Conservation (phyloP, 1,140 invertebrate genomes). For the Megalopta genalis region DNA sequence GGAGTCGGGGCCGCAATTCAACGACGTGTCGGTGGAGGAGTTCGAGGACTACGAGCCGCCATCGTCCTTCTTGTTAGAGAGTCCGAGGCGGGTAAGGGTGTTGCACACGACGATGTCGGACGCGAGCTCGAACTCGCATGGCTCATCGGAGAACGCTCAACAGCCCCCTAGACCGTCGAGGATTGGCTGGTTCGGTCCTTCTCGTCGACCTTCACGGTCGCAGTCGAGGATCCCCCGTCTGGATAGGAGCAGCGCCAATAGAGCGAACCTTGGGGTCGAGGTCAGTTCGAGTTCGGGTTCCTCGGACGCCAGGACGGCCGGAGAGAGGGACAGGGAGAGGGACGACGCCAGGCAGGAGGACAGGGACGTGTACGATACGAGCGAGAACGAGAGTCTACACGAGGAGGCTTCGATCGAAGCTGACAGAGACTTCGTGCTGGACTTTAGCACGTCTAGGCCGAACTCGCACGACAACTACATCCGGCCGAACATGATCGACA, state of each 20-base stretch:
- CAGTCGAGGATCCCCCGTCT: conserved; percentile 51
- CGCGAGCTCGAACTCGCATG: conserved; percentile 56
- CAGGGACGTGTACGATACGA: conserved; percentile 41
- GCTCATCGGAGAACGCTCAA: conserved; percentile 57
- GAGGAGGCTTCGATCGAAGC: conserved; percentile 40
- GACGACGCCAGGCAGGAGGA: conserved; percentile 44
- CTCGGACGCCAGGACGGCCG: conserved; percentile 25
- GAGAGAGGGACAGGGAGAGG: neutral
- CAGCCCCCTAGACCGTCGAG: conserved; percentile 53
- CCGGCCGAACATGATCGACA: conserved; percentile 65
- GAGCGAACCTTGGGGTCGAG: conserved; percentile 62
- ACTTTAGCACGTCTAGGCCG: conserved; percentile 52
- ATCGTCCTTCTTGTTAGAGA: conserved; percentile 72
- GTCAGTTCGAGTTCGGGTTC: conserved; percentile 49
- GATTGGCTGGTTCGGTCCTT: conserved; percentile 62
- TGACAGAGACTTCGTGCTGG: conserved; percentile 45
- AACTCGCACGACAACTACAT: conserved; percentile 57
- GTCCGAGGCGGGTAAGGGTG: conserved; percentile 62
- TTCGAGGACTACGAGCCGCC: conserved; percentile 66
- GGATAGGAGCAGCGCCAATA: conserved; percentile 49
- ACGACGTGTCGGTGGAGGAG: conserved; percentile 71
- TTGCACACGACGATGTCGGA: conserved; percentile 55
- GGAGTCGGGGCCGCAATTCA: conserved; percentile 63
- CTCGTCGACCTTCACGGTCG: conserved; percentile 43
- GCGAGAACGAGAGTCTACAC: conserved; percentile 40